Evolutionary conservation across 2,113 vertebrate species (phyloP).

Genomic region (Chaetorhynchus papuensis): DNA sequence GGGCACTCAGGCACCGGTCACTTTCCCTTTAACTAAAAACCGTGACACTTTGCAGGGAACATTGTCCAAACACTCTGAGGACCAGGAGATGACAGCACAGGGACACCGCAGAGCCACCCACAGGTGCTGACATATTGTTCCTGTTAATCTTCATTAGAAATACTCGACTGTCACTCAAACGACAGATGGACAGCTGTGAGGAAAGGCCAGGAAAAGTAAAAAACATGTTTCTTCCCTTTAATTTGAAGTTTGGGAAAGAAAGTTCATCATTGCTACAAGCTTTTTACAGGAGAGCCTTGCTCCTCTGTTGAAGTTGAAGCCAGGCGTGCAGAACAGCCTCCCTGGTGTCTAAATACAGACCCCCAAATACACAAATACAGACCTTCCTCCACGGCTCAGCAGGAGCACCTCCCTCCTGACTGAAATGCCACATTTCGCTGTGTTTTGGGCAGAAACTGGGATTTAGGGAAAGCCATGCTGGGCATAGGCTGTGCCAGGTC

Average conservation of each 20-base stretch:
- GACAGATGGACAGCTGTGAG: not conserved
- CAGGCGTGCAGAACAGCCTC: not conserved
- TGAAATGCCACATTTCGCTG: fast-evolving
- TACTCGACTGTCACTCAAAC: fast-evolving
- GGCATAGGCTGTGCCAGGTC: fast-evolving
- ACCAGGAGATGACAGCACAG: not conserved
- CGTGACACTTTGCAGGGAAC: not conserved
- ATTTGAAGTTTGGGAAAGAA: not conserved
- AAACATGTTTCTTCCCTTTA: not conserved
- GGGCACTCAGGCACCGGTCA: not conserved
- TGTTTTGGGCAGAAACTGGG: fast-evolving
- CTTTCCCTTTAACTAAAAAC: not conserved
- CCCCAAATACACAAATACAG: not conserved
- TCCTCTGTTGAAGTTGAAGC: not conserved
- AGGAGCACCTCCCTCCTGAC: not conserved
- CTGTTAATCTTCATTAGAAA: not conserved
- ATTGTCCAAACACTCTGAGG: fast-evolving
- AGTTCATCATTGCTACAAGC: not conserved
- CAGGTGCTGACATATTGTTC: not conserved
- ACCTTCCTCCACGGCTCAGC: not conserved
- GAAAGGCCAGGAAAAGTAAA: not conserved
- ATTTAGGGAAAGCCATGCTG: fast-evolving
- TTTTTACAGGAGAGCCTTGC: not conserved
- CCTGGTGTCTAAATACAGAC: not conserved
- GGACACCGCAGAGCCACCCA: fast-evolving